Evolutionary conservation across 1,140 invertebrate genomes (phyloP).

Genomic region (Penaeus vannamei): DNA sequence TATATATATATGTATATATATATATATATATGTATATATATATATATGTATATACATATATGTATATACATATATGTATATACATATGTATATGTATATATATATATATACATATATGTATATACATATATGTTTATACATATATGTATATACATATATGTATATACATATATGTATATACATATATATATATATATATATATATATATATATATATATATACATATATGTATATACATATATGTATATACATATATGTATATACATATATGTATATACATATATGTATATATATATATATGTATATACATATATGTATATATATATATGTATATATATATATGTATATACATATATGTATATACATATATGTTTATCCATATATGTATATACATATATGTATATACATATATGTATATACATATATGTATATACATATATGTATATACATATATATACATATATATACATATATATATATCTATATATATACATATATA

Average conservation of each 20-base stretch:
- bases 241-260: background rate
- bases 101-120: slow-evolving; percentile 24
- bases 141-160: slow-evolving; percentile 33
- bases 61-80: slow-evolving; percentile 23
- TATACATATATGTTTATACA: slow-evolving; percentile 34
- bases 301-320: background rate
- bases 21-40: slow-evolving; percentile 17
- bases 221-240: background rate
- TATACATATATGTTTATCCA: background rate
- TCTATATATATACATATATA: no score
- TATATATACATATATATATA: no score
- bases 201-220: background rate
- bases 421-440: background rate
- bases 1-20: background rate
- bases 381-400: slow-evolving; percentile 27
- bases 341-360: background rate
- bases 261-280: background rate
- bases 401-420: slow-evolving; percentile 8
- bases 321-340: background rate
- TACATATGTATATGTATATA: slow-evolving; percentile 36
- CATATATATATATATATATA: slow-evolving; percentile 17
- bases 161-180: slow-evolving; percentile 17
- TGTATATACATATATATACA: no score
- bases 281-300: background rate
- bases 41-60: background rate